Evolutionary conservation across 2,113 vertebrate genomes (phyloP), one percentile per base, ranked within the genome.

Genomic region (Forbesichthys agassizii): DNA sequence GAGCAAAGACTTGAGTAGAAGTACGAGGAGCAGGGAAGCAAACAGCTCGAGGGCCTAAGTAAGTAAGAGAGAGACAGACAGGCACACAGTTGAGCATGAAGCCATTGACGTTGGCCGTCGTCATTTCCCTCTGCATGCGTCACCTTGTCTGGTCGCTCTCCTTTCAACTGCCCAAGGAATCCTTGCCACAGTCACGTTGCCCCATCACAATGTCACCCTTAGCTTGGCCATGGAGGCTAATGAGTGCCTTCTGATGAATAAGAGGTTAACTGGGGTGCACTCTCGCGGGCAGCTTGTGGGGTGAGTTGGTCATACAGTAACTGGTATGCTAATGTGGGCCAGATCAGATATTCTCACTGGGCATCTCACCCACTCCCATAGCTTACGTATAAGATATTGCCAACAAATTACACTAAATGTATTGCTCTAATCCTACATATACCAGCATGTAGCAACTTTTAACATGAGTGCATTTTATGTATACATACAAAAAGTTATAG

Each of bases 201-300:
- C 48, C 8, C 11, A 53, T 52, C 66, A 33, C 60, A 56, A 42
- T 51, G 0, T 56, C 70, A 61, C 48, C 11, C 66, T 72, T 66
- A 59, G 46, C 36, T 64, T 62, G n/a, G 53, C 33, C 52, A 11
- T 27, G 10, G 33, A 73, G 70, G 60, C 53, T 64, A 66, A 68
- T 69, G 62, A 62, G 68, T 83, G 80, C 82, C 73, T 84, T 86
- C 77, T 67, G 75, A 85, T 67, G 75, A 64, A 62, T 33, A 72
- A 74, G 33, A 79, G 69, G 79, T 68, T 84, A 83, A 88, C 79
- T 86, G 69, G 67, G 77, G 73, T 69, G 78, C 58, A 33, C 11
- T 68, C 64, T 55, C 46, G 16, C 14, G 27, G 66, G 71, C 12
- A 68, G 62, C 18, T 14, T 36, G 18, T 18, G 61, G 69, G 46